Conservation (phyloP, 2,888 invertebrate species). For the Campopleginae sp. region DNA sequence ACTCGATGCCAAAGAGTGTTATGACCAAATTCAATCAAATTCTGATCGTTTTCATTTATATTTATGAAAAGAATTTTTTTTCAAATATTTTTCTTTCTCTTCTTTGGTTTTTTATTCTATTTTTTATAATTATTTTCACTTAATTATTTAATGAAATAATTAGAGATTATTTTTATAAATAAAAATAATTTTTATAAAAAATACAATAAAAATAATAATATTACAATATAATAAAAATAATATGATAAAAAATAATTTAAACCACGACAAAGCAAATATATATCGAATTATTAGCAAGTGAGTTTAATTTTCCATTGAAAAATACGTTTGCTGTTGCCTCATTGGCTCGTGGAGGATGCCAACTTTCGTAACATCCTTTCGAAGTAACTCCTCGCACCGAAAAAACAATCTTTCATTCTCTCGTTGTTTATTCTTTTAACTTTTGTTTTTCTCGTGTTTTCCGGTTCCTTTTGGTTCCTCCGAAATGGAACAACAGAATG, state of each 20-base stretch:
- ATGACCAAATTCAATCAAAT: too few species aligned
- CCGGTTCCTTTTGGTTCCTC: slow-evolving; percentile 27
- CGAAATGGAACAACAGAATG: slow-evolving; percentile 38
- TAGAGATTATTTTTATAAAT: too few species aligned
- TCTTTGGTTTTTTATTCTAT: too few species aligned
- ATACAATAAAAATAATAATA: not conserved
- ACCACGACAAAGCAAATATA: too few species aligned
- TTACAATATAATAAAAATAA: too few species aligned
- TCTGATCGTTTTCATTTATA: too few species aligned
- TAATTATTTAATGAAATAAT: too few species aligned
- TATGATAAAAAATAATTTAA: too few species aligned
- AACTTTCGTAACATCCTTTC: slow-evolving; percentile 10
- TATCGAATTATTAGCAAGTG: not conserved
- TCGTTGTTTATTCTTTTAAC: slow-evolving; percentile 1
- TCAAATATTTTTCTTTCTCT: too few species aligned
- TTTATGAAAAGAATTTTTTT: too few species aligned
- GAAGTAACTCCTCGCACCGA: slow-evolving; percentile 14
- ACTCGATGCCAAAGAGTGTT: too few species aligned
- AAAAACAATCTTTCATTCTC: slow-evolving; percentile 29
- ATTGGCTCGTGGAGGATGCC: not conserved
- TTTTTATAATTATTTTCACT: too few species aligned
- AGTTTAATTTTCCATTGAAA: not conserved
- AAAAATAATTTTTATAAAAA: not conserved
- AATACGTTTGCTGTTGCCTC: not conserved
- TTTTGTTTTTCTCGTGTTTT: slow-evolving; percentile 49